These are phyloP conservation scores for Caenorhabditis brenneri DNA, from an alignment of 1,140 invertebrate species.

Conservation along the genomic window DNA sequence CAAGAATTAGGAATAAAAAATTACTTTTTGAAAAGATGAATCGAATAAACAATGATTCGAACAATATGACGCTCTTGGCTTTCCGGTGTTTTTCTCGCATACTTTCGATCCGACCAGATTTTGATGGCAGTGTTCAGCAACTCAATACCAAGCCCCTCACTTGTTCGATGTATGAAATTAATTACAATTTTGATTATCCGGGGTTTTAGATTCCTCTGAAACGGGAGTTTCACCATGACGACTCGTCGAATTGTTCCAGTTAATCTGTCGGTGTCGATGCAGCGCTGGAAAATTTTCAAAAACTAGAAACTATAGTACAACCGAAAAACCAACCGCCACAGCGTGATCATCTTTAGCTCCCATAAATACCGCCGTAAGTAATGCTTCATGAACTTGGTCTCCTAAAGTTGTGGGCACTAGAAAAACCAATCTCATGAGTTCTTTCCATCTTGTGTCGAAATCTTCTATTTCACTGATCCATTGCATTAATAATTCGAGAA, in stretches of 20 bases:
- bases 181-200: not conserved
- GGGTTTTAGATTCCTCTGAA: not conserved
- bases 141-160: not conserved
- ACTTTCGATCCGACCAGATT: not conserved
- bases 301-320: no score
- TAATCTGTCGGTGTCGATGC: not conserved
- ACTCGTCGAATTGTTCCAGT: not conserved
- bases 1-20: no score
- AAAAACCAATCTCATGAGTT: not conserved
- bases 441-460: not conserved
- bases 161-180: not conserved
- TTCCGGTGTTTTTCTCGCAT: not conserved
- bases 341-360: not conserved
- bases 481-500: not conserved
- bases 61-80: not conserved
- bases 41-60: not conserved
- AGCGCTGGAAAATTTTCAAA: not conserved
- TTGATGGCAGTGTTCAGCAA: not conserved
- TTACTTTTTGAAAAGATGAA: not conserved
- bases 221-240: not conserved
- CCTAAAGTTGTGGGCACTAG: not conserved
- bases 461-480: not conserved
- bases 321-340: no score
- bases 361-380: not conserved
- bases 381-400: not conserved